phyloP scores from a whole-genome alignment of 1,140 invertebrate species.

The Nasonia longicornis region DNA sequence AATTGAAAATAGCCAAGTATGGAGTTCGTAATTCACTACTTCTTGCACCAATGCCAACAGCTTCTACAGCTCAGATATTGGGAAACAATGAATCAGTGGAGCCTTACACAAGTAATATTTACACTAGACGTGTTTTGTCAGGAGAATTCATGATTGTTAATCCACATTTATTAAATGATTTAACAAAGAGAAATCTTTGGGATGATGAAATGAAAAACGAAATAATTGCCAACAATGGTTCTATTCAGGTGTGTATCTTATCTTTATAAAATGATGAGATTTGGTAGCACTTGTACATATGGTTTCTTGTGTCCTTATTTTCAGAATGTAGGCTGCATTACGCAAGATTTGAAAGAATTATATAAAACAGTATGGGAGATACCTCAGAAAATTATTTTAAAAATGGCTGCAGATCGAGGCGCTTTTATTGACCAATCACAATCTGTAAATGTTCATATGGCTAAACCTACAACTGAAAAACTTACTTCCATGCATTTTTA shows the following conservation, averaged over 20 bases:
- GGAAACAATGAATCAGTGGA: slow-evolving; percentile 99
- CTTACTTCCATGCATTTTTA: slow-evolving; percentile 99
- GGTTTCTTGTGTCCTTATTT: slow-evolving; percentile 51
- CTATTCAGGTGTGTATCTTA: slow-evolving; percentile 77
- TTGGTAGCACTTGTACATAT: slow-evolving; percentile 1
- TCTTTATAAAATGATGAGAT: background rate
- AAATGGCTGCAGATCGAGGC: slow-evolving; percentile 98
- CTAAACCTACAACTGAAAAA: slow-evolving; percentile 92
- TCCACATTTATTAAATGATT: slow-evolving; percentile 93
- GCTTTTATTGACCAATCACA: slow-evolving; percentile 99
- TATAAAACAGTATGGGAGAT: slow-evolving; percentile 99
- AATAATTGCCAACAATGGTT: slow-evolving; percentile 92
- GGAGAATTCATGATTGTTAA: slow-evolving; percentile 95
- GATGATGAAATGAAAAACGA: slow-evolving; percentile 96
- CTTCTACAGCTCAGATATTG: slow-evolving; percentile 98
- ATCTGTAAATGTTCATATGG: slow-evolving; percentile 96
- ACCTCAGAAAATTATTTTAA: slow-evolving; percentile 91
- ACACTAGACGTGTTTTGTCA: slow-evolving; percentile 92
- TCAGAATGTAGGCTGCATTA: slow-evolving; percentile 88
- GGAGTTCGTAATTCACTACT: slow-evolving; percentile 96
- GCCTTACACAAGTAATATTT: slow-evolving; percentile 98
- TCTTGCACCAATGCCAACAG: slow-evolving; percentile 98
- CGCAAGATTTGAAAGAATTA: slow-evolving; percentile 88
- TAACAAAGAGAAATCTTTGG: slow-evolving; percentile 93
- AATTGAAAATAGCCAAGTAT: slow-evolving; percentile 88